Evolutionary conservation across 2,888 invertebrate genomes (phyloP), one percentile per base, ranked within the genome.

Genomic region (Isoperla grammatica): DNA sequence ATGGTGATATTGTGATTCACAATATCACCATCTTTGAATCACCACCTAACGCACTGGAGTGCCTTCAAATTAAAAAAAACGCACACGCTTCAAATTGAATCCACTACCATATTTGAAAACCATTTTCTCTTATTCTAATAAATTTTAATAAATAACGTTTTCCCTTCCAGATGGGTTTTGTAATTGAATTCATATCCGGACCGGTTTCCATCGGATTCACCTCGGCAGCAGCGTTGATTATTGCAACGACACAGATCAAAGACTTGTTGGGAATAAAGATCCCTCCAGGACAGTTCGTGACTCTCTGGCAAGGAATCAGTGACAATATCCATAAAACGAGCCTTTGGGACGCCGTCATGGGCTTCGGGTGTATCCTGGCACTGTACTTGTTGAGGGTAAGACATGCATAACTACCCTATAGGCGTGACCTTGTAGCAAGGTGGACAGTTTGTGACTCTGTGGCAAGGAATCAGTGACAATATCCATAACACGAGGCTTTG

Each of bases 111-210:
- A n/a, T n/a, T n/a, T n/a, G n/a, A n/a, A n/a, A n/a, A n/a, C n/a
- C n/a, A n/a, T n/a, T n/a, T n/a, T n/a, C n/a, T n/a, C n/a, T n/a
- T n/a, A n/a, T n/a, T n/a, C n/a, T n/a, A n/a, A n/a, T n/a, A n/a
- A n/a, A n/a, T n/a, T n/a, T n/a, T n/a, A n/a, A n/a, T n/a, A n/a
- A n/a, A n/a, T n/a, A n/a, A n/a, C n/a, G n/a, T n/a, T n/a, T n/a
- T n/a, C n/a, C 8, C 29, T 29, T 29, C 8, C 29, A 29, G 29
- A 4, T 29, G 29, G 29, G 90, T 48, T 90, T 90, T 73, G 75
- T 90, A 65, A 85, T 90, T 66, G 88, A 90, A 75, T 90, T 90
- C 75, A 89, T 90, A 70, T 89, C 89, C 64, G 87, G 87, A n/a
- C 89, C 90, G 42, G 88, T 88, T 62, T 85, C 87, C 2, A 85